These are phyloP conservation scores for Ophioninae sp. DNA, from an alignment of 2,888 invertebrate species.

Conservation along the genomic window DNA sequence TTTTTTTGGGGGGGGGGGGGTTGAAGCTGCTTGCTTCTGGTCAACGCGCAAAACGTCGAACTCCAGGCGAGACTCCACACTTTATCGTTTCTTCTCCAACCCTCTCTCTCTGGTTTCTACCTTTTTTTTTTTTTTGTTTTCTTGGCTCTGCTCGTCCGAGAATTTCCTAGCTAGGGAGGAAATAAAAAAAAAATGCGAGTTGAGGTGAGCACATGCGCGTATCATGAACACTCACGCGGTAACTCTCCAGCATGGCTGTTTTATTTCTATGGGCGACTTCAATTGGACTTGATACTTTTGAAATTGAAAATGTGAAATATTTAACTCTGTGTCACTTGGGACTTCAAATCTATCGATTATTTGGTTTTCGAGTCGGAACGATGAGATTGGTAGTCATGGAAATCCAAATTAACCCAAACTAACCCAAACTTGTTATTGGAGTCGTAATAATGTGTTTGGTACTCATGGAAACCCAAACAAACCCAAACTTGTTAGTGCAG, in stretches of 20 bases:
- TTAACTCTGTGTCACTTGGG: too few species aligned
- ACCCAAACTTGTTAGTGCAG: too few species aligned
- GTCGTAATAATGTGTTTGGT: background rate
- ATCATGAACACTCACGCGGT: slow-evolving; percentile 15
- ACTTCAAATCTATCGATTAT: too few species aligned
- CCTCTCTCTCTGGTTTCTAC: background rate
- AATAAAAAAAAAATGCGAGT: slow-evolving; percentile 9
- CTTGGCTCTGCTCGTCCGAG: slow-evolving; percentile 45
- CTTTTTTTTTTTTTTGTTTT: slow-evolving; percentile 6
- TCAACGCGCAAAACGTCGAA: slow-evolving; percentile 59
- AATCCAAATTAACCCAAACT: too few species aligned
- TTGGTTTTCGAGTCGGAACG: too few species aligned
- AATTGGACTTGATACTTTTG: background rate
- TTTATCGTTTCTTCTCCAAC: slow-evolving; percentile 44
- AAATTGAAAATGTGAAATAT: background rate
- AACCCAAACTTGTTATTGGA: background rate
- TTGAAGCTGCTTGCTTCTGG: slow-evolving; percentile 45
- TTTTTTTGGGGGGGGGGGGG: background rate
- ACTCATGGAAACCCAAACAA: too few species aligned
- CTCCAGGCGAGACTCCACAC: slow-evolving; percentile 49
- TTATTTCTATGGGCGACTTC: slow-evolving; percentile 12
- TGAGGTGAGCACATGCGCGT: slow-evolving; percentile 36
- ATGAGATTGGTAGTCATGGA: too few species aligned
- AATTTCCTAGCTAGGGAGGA: slow-evolving; percentile 31
- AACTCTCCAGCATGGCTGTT: slow-evolving; percentile 51